These are phyloP conservation scores for Coracias cyanogaster DNA, from an alignment of 2,797 vertebrate species.

Conservation along the genomic window DNA sequence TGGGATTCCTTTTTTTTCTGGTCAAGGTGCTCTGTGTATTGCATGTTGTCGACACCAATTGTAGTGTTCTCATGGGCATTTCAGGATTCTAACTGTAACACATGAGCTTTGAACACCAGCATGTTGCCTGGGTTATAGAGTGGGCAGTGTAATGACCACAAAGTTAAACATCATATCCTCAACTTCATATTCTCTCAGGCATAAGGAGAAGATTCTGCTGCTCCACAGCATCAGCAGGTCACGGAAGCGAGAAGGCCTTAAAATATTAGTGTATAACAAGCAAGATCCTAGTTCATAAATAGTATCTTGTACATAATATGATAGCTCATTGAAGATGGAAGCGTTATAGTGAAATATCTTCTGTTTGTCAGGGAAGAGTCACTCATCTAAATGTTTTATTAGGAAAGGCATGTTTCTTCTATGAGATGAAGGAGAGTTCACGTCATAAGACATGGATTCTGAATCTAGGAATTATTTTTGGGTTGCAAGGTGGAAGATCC, in stretches of 20 bases:
- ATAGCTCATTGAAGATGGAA: background rate
- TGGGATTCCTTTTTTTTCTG: background rate
- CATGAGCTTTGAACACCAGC: background rate
- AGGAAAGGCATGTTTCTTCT: slow-evolving; percentile 13
- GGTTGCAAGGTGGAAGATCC: slow-evolving; percentile 41
- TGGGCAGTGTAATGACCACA: background rate
- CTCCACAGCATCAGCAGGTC: background rate
- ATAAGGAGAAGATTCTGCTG: background rate
- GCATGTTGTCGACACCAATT: background rate
- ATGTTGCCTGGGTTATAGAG: background rate
- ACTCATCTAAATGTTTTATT: background rate
- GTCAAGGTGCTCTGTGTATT: background rate
- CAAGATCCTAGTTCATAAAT: background rate
- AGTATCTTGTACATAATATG: background rate
- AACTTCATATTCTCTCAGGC: background rate
- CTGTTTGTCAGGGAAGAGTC: background rate
- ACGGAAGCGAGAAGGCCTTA: background rate
- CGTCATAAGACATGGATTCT: slow-evolving; percentile 31
- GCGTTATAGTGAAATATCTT: background rate
- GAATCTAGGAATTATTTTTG: slow-evolving; percentile 41
- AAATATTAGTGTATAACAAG: background rate
- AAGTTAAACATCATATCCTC: background rate
- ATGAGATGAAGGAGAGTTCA: background rate
- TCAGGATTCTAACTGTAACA: background rate
- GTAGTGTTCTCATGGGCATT: background rate